These are phyloP conservation scores for Porites lutea DNA, from an alignment of 64 coral and sea anemone genomes.

Conservation along the genomic window DNA sequence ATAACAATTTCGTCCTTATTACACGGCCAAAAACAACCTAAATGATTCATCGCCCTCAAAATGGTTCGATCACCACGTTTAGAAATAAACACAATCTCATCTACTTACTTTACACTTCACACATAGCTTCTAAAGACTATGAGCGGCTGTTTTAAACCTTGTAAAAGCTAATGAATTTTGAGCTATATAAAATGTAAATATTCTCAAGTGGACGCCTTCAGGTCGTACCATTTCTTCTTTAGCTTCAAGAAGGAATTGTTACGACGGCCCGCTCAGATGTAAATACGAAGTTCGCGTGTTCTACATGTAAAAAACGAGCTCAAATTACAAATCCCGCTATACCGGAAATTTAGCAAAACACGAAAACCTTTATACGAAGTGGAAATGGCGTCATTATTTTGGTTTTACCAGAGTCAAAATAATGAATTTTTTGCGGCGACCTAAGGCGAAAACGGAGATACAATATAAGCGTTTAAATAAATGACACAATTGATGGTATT, in stretches of 20 bases:
- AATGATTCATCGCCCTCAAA: not conserved
- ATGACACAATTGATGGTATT: not conserved
- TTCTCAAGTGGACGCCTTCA: not conserved
- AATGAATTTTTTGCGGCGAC: conserved; percentile 7
- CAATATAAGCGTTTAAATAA: not conserved
- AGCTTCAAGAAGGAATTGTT: conserved; percentile 1
- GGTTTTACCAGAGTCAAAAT: conserved; percentile 3
- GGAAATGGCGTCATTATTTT: not conserved
- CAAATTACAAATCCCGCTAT: conserved; percentile 11
- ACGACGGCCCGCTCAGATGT: not conserved
- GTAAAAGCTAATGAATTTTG: not conserved
- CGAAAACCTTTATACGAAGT: not conserved
- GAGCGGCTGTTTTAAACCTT: not conserved
- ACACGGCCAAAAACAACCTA: not conserved
- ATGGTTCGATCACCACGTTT: not conserved
- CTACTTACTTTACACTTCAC: no score
- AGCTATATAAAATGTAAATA: conserved; percentile 26
- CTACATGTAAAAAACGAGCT: not conserved
- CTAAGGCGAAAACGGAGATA: not conserved
- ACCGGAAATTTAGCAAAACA: not conserved
- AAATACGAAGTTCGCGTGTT: not conserved
- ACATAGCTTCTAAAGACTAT: not conserved
- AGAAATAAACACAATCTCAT: not conserved
- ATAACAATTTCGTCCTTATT: not conserved
- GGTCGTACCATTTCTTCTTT: not conserved